These are phyloP conservation scores for Megalopta genalis DNA, from an alignment of 1,140 invertebrate genomes.

Conservation along the genomic window DNA sequence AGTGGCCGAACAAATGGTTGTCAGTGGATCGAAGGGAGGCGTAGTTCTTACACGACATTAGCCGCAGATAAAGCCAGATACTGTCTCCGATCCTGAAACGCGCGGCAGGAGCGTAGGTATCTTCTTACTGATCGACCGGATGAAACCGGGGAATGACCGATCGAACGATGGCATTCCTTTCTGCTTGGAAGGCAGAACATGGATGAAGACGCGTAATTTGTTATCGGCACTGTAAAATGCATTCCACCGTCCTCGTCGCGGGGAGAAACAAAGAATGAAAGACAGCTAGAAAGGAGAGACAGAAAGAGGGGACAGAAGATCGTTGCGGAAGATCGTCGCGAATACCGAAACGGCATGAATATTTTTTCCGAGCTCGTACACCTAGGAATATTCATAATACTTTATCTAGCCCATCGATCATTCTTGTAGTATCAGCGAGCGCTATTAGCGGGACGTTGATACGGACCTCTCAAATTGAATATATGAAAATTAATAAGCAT, in stretches of 20 bases:
- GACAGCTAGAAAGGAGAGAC: too few species aligned
- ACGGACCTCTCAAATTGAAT: constrained; percentile 11
- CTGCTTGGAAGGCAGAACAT: constrained; percentile 45
- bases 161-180: constrained; percentile 67
- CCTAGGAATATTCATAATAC: constrained; percentile 22
- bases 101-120: constrained; percentile 68
- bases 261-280: too few species aligned
- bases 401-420: constrained; percentile 10
- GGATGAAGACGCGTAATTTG: constrained; percentile 63
- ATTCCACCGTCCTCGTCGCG: constrained; percentile 11
- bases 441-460: constrained; percentile 11
- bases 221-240: constrained; percentile 55
- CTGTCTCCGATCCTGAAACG: constrained; percentile 74
- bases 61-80: constrained; percentile 75
- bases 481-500: constrained; percentile 35
- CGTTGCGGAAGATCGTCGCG: constrained; percentile 15
- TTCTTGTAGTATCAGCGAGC: constrained; percentile 9
- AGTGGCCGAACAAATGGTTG: constrained; percentile 48
- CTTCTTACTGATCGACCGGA: constrained; percentile 65
- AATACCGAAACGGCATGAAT: constrained; percentile 17
- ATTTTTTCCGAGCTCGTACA: background rate
- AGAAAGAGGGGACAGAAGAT: background rate
- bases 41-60: constrained; percentile 77
- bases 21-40: constrained; percentile 68
- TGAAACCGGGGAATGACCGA: constrained; percentile 52